Percentiles rank a stretch among this genome's conserved stretches.
These are phyloP conservation scores for Trachymyrmex cornetzi DNA, from an alignment of 1,140 invertebrate species.

Conservation along the genomic window DNA sequence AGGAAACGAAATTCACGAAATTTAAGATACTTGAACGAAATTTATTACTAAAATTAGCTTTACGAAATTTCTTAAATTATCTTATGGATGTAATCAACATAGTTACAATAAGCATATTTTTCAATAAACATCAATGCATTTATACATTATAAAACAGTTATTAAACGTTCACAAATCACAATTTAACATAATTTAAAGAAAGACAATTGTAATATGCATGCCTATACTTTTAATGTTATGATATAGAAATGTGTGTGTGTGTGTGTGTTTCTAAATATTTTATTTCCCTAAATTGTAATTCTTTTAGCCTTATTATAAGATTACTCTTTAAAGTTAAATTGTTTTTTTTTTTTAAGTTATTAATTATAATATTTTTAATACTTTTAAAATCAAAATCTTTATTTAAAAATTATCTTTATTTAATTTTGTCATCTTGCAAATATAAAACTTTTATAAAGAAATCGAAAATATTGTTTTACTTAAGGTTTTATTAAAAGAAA, in stretches of 20 bases:
- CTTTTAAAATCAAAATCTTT: not conserved
- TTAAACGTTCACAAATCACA: not conserved
- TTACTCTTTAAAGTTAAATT: slow-evolving; percentile 17
- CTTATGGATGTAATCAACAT: not conserved
- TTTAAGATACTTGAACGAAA: slow-evolving; percentile 21
- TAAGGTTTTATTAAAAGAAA: not conserved
- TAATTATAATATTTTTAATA: not conserved
- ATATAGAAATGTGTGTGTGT: too few species aligned
- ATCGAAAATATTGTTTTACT: not conserved
- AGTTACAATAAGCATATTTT: not conserved
- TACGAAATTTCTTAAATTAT: not conserved
- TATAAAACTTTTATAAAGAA: not conserved
- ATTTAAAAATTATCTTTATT: too few species aligned
- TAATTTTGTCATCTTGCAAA: not conserved
- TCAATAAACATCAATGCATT: not conserved
- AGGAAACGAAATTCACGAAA: slow-evolving; percentile 8
- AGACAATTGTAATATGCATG: not conserved
- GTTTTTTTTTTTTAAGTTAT: not conserved
- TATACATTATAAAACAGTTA: not conserved
- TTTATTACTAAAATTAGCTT: slow-evolving; percentile 43
- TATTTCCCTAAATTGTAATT: not conserved
- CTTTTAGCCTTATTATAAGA: not conserved
- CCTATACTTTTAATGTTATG: not conserved
- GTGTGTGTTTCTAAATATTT: not conserved
- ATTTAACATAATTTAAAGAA: not conserved